Evolutionary conservation across 2,888 invertebrate species (phyloP).

Genomic region (Gastrophysa polygoni): DNA sequence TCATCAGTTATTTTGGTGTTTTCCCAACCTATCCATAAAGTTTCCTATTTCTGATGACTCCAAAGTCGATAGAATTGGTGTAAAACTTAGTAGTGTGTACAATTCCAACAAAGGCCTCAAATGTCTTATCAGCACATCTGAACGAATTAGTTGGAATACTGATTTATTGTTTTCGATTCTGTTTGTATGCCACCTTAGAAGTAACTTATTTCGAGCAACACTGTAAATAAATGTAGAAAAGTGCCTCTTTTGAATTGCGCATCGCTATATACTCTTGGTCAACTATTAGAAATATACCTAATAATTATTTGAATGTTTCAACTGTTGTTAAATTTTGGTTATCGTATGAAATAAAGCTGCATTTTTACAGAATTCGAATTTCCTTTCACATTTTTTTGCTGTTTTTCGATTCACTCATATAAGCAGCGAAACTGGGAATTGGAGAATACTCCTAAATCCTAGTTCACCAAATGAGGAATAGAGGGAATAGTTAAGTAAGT

Average conservation of each 20-base stretch:
- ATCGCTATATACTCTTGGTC: slow-evolving; percentile 57
- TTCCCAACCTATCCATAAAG: too few relatives aligned
- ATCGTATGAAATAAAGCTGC: slow-evolving; percentile 57
- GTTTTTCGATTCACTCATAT: too few relatives aligned
- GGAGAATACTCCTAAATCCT: too few relatives aligned
- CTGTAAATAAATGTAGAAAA: slow-evolving; percentile 57
- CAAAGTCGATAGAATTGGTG: background rate
- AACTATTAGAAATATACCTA: slow-evolving; percentile 55
- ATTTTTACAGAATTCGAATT: slow-evolving; percentile 54
- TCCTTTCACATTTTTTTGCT: background rate
- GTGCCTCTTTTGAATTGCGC: slow-evolving; percentile 58
- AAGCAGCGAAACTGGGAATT: too few relatives aligned
- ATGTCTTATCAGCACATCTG: background rate
- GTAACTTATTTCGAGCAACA: slow-evolving; percentile 25
- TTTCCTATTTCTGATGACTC: too few relatives aligned
- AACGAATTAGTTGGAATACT: background rate
- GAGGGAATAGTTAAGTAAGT: too few relatives aligned
- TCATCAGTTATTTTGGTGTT: background rate
- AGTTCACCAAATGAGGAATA: too few relatives aligned
- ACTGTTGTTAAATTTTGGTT: slow-evolving; percentile 57
- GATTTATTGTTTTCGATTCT: background rate
- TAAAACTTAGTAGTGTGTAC: background rate
- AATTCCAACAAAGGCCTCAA: background rate
- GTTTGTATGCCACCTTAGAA: slow-evolving; percentile 16
- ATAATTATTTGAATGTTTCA: slow-evolving; percentile 54